Percentiles rank a stretch among this genome's conserved stretches.
phyloP scores from a whole-genome alignment of 2,797 vertebrate species.

The Luscinia luscinia region DNA sequence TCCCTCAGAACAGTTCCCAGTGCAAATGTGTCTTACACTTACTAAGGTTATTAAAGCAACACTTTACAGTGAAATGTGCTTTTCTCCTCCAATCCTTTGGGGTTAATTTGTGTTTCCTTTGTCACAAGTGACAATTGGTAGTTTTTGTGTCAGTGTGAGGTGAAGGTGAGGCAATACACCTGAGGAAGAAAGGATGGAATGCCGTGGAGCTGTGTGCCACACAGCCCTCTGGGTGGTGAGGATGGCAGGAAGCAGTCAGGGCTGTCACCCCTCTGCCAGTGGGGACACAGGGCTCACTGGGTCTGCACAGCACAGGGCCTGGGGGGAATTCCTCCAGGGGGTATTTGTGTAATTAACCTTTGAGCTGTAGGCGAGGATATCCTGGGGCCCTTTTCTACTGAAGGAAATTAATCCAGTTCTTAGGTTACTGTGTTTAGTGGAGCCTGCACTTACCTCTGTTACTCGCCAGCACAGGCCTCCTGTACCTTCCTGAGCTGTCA shows the following conservation, averaged over 20 bases:
- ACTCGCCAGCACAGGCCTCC: background rate
- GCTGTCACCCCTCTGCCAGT: background rate
- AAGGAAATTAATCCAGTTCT: background rate
- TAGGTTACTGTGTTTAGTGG: rapidly evolving
- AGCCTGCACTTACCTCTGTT: background rate
- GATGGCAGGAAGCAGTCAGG: rapidly evolving
- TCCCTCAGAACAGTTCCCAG: background rate
- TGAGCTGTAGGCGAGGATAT: background rate
- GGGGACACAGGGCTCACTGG: rapidly evolving
- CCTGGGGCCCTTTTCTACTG: background rate
- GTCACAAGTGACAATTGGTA: background rate
- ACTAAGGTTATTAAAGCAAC: background rate
- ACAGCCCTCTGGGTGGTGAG: background rate
- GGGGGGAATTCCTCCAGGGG: rapidly evolving
- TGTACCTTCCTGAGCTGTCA: background rate
- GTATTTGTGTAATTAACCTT: background rate
- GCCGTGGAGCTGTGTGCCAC: background rate
- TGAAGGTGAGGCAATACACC: rapidly evolving
- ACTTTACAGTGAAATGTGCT: background rate
- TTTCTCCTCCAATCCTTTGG: background rate
- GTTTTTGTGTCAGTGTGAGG: background rate
- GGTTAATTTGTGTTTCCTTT: background rate
- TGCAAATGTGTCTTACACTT: background rate
- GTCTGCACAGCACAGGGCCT: background rate
- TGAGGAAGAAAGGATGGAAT: background rate